A percentile compares a stretch with the other conserved stretches of the same genome.
Conservation (phyloP, 2,797 vertebrate genomes). For the Scyliorhinus canicula region DNA sequence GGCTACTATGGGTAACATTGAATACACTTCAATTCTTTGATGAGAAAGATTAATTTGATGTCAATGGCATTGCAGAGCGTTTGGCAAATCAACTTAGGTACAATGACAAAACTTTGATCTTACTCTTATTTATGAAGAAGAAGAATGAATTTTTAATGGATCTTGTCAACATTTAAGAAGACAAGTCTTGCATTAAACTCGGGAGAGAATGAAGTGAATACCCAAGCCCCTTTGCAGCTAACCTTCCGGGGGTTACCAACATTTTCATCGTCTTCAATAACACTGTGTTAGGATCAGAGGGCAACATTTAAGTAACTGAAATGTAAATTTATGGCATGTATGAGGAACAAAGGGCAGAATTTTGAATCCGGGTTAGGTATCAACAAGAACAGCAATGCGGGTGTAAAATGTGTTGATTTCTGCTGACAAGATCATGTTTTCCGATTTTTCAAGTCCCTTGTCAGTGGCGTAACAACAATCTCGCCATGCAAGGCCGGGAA, state of each 20-base stretch:
- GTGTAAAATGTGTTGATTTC: no score
- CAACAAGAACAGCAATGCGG: no score
- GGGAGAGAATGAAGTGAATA: no score
- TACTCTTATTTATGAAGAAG: neutral
- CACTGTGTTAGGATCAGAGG: neutral
- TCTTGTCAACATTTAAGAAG: no score
- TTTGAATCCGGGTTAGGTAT: no score
- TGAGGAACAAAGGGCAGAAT: neutral
- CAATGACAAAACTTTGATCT: neutral
- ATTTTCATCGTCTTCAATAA: neutral
- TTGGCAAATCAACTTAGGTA: neutral
- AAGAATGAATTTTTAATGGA: neutral
- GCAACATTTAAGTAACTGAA: neutral
- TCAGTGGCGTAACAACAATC: no score
- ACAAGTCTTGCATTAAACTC: neutral
- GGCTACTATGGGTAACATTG: neutral
- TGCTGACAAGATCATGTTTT: no score
- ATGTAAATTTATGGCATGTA: neutral
- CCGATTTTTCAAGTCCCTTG: no score
- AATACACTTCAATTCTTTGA: neutral
- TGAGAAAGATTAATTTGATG: neutral
- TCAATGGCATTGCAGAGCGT: neutral
- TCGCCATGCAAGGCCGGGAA: no score
- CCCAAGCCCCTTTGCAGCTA: neutral
- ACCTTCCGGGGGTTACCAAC: neutral